Evolutionary conservation across 2,797 vertebrate species (phyloP), one percentile per base, ranked within the genome.

Genomic region (Sebastolobus altivelis): DNA sequence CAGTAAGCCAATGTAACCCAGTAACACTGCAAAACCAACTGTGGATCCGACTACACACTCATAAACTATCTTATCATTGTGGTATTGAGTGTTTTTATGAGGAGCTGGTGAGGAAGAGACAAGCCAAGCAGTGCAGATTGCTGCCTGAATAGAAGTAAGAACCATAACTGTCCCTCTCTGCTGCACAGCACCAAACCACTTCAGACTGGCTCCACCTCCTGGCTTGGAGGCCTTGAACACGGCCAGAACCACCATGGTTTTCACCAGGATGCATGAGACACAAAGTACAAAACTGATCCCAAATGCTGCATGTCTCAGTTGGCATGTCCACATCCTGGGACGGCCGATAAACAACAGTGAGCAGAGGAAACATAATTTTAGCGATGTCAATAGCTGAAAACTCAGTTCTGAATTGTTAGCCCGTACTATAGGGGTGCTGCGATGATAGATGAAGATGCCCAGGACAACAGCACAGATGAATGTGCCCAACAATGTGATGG

Each of bases 321-420:
- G 85, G 3, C 87, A 92, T 29, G 86, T 90, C 86, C 87, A 89
- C 18, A 76, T 29, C 31, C 58, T 79, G 0, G 91, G 91, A 37
- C 11, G 80, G 6, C 92, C 92, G 4, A 92, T 92, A 40, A 93
- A 93, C 25, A 91, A 67, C 29, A 93, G 63, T 1, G 91, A 89
- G 49, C 90, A 93, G 29, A 93, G 72, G 66, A 93, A 93, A 77
- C 93, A 93, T 4, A 92, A 46, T n/a, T 90, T 93, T 2, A 94
- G 88, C 60, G 93, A 93, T 14, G 89, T 8, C 33, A 94, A 74
- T 13, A 93, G 73, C 70, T 86, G 70, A 38, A 93, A 94, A 61
- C 92, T 94, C 6, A 95, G 80, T 71, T 94, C 94, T 33, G 93
- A 94, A 29, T 93, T 94, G 75, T 94, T 94, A 29, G 94, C 94